phyloP scores from a whole-genome alignment of 2,797 vertebrate genomes.

The Buceros bicornis region DNA sequence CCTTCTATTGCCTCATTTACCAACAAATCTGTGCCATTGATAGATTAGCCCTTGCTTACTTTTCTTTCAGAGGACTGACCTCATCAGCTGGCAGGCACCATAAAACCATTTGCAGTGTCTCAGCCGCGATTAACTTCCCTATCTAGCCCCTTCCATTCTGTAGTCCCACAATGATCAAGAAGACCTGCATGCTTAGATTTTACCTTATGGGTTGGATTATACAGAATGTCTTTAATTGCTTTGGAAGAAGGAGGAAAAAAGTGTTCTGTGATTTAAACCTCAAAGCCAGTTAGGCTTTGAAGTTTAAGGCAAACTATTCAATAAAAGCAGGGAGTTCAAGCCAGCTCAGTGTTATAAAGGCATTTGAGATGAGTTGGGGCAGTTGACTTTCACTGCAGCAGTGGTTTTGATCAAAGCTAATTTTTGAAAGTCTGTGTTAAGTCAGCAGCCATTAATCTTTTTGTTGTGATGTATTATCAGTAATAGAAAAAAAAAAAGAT shows the following conservation, averaged over 20 bases:
- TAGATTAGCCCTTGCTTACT: constrained; percentile 33
- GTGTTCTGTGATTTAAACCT: constrained; percentile 22
- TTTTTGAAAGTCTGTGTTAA: neutral
- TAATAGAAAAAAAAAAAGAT: neutral
- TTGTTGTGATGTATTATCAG: constrained; percentile 33
- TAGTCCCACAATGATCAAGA: neutral
- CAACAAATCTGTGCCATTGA: neutral
- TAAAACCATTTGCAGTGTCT: neutral
- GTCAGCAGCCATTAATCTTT: constrained; percentile 48
- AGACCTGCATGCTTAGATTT: constrained; percentile 3
- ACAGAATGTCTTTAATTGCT: constrained; percentile 42
- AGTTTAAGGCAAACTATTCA: constrained; percentile 45
- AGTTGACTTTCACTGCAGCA: constrained; percentile 12
- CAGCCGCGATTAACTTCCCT: neutral
- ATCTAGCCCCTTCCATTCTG: neutral
- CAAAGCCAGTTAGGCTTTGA: constrained; percentile 45
- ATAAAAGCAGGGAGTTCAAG: constrained; percentile 23
- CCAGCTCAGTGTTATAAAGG: neutral
- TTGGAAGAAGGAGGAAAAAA: constrained; percentile 41
- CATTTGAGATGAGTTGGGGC: constrained; percentile 14
- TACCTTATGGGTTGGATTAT: constrained; percentile 31
- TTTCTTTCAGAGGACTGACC: constrained; percentile 20
- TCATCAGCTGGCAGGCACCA: constrained; percentile 16
- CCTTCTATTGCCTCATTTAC: neutral
- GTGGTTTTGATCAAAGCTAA: constrained; percentile 60